Base-by-base conservation (phyloP, 2,797 vertebrate genomes). In the Cercopithecus mitis region DNA sequence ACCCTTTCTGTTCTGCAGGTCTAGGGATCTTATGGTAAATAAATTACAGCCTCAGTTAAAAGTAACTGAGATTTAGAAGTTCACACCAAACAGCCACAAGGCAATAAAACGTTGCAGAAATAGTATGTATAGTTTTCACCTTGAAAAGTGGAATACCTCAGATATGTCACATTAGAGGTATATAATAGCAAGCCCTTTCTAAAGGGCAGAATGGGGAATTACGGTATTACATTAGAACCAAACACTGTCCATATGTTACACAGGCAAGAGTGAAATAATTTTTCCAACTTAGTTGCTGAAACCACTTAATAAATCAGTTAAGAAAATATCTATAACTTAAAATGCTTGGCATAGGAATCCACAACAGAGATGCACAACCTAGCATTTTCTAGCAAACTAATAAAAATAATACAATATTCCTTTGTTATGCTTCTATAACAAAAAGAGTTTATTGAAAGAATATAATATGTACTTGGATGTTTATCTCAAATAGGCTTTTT, bases 401-500 rank as follows among this genome's bases (percentile, higher is more conserved):
- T 58, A 93, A 77, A 95, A 93, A 87, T 52, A 61, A 80, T 36
- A 24, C 9, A 67, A 77, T 30, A 81, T 84, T 75, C 2, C 10
- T 45, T 61, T 83, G 90, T 89, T 19, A 88, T 45, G 86, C 13
- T 70, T 90, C 41, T 39, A 45, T 33, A 91, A 52, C 58, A 27
- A 93, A n/a, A 55, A 96, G 61, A 84, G 19, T 45, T 33, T 22
- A 81, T 45, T 91, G 61, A 95, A 87, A 52, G 33, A 4, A 61
- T 22, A 30, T 41, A 72, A 81, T 47, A 81, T 2, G 24, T 95
- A 73, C 50, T 41, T 52, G 4, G 14, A 57, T 92, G 33, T 91
- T 89, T 96, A 93, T 87, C 39, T 95, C 45, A 95, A 90, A 39
- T 36, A 96, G 70, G 13, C 27, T 95, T 96, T 80, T 73, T 22